phyloP scores from a whole-genome alignment of 2,797 vertebrate genomes.

The Vespertilio murinus region DNA sequence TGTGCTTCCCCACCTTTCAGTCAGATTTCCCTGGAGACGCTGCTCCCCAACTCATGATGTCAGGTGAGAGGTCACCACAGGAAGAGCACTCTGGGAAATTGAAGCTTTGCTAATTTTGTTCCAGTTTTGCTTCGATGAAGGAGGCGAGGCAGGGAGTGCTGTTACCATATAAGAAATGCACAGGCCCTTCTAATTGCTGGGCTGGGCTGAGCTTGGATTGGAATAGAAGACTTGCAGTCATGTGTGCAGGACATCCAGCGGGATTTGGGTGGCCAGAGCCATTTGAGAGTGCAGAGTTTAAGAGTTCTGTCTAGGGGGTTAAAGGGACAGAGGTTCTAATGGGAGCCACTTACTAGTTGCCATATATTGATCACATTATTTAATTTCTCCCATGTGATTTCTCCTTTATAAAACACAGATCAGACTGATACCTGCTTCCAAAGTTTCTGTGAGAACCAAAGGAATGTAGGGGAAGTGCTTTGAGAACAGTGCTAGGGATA shows the following conservation, averaged over 20 bases:
- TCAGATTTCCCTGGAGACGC: neutral
- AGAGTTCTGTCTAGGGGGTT: neutral
- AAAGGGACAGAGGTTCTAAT: neutral
- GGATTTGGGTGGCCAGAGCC: neutral
- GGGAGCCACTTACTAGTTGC: neutral
- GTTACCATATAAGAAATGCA: neutral
- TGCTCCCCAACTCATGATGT: neutral
- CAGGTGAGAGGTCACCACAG: slow-evolving; percentile 13
- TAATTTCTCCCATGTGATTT: neutral
- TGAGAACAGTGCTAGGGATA: neutral
- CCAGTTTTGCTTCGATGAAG: slow-evolving; percentile 2
- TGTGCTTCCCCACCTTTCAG: neutral
- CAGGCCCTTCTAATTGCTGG: neutral
- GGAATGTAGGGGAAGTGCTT: neutral
- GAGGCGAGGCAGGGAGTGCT: neutral
- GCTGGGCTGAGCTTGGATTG: neutral
- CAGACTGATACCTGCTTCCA: neutral
- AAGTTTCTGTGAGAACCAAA: neutral
- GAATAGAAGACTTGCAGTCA: neutral
- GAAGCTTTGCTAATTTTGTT: slow-evolving; percentile 33
- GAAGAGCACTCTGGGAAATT: neutral
- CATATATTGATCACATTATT: neutral
- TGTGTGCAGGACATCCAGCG: rapidly evolving
- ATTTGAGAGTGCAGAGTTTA: neutral
- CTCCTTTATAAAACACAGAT: neutral